Conservation (phyloP, 2,113 vertebrate species). For the Indicator indicator region DNA sequence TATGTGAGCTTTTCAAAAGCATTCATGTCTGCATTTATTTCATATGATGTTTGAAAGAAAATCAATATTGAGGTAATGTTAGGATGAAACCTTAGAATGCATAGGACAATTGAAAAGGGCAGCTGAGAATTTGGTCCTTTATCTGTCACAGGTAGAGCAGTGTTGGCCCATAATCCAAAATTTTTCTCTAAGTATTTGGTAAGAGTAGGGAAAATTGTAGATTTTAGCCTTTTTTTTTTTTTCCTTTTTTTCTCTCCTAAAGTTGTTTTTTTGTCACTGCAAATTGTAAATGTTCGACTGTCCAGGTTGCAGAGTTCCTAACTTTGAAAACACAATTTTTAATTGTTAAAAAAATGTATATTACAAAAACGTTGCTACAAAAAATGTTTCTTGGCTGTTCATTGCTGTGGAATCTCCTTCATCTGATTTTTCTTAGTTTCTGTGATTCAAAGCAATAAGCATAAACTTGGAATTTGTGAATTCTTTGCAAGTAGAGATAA, state of each 20-base stretch:
- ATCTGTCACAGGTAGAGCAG: too few relatives aligned
- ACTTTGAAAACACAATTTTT: background rate
- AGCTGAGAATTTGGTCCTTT: background rate
- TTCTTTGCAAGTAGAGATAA: background rate
- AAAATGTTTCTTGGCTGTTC: background rate
- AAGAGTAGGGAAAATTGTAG: background rate
- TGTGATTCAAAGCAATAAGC: background rate
- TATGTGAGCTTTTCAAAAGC: background rate
- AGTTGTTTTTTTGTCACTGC: background rate
- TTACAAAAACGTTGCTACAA: fast-evolving
- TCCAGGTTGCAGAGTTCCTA: background rate
- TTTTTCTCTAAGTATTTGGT: background rate
- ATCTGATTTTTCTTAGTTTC: background rate
- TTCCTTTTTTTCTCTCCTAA: background rate
- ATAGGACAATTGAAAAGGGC: background rate
- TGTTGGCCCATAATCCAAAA: background rate
- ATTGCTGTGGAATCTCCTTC: background rate
- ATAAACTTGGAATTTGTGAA: background rate
- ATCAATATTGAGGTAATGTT: background rate
- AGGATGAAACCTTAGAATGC: background rate
- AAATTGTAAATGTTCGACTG: background rate
- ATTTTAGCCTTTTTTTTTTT: background rate
- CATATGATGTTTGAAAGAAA: background rate
- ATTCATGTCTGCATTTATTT: background rate
- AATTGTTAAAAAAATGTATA: fast-evolving